Evolutionary conservation across 2,888 invertebrate genomes (phyloP).

Genomic region (Drosophila testacea): DNA sequence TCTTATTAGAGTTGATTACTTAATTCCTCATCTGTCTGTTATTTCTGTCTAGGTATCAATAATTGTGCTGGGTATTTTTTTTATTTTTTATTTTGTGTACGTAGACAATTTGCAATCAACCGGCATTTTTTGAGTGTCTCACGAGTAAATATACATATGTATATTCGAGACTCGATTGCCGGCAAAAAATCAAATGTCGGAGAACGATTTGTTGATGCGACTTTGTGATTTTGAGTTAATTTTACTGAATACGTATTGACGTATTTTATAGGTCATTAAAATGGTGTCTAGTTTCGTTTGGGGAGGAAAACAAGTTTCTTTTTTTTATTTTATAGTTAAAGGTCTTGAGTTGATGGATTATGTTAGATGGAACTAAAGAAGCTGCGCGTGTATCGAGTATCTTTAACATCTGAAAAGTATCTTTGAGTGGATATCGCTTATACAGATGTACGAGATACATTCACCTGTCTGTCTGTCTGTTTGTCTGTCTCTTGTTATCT

Average conservation of each 20-base stretch:
- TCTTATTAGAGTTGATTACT: neutral
- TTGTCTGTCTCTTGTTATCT: conserved; percentile 31
- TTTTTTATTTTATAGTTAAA: neutral
- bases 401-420: neutral
- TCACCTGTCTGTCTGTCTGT: conserved; percentile 35
- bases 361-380: conserved; percentile 11
- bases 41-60: conserved; percentile 9
- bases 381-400: conserved; percentile 26
- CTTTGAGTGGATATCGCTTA: neutral
- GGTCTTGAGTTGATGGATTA: conserved; percentile 44
- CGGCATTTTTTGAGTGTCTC: conserved; percentile 35
- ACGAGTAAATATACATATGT: conserved; percentile 4
- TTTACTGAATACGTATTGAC: conserved; percentile 27
- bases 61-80: conserved; percentile 11
- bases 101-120: conserved; percentile 36
- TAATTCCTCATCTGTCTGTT: conserved; percentile 2
- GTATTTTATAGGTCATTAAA: conserved; percentile 54
- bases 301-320: conserved; percentile 35
- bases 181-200: conserved; percentile 32
- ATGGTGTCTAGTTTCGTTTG: conserved; percentile 42
- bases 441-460: conserved; percentile 27
- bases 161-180: conserved; percentile 16
- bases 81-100: conserved; percentile 21
- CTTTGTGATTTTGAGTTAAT: conserved; percentile 16
- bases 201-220: conserved; percentile 18